Conservation (phyloP, 2,888 invertebrate species). For the Iselma pallidipennis region DNA sequence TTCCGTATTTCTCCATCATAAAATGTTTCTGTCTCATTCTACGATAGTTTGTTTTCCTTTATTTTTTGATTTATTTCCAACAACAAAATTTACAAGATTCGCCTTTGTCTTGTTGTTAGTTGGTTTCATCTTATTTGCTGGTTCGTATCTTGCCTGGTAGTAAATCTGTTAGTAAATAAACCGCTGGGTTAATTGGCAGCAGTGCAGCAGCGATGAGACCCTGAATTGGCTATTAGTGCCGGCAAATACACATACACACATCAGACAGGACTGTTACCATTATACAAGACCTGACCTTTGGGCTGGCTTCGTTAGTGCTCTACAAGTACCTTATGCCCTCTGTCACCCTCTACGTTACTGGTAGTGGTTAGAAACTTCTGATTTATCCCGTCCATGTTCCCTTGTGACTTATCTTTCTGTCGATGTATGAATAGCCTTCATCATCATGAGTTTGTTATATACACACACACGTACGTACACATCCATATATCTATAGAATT, state of each 20-base stretch:
- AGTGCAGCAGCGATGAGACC: conserved; percentile 47
- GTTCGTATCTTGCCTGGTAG: conserved; percentile 8
- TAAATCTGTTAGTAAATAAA: conserved; percentile 51
- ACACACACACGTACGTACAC: too few species aligned
- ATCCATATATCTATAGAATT: not conserved
- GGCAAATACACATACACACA: conserved; percentile 54
- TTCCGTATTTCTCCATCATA: not conserved
- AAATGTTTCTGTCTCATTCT: not conserved
- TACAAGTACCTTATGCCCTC: conserved; percentile 22
- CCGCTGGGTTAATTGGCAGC: conserved; percentile 53
- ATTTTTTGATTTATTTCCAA: not conserved
- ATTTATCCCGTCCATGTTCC: conserved; percentile 11
- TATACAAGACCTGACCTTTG: conserved; percentile 16
- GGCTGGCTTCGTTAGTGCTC: conserved; percentile 22
- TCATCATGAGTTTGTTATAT: conserved; percentile 2
- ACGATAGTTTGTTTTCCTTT: not conserved
- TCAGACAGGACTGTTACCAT: conserved; percentile 3
- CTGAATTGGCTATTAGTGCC: conserved; percentile 61
- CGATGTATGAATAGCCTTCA: conserved; percentile 20
- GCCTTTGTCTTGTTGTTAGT: not conserved
- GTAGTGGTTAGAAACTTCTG: conserved; percentile 13
- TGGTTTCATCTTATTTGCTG: not conserved
- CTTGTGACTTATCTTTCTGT: conserved; percentile 21
- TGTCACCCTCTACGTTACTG: conserved; percentile 4
- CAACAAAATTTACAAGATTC: too few species aligned